Base-by-base conservation (phyloP, 2,113 vertebrate genomes). In the Protobothrops mucrosquamatus region DNA sequence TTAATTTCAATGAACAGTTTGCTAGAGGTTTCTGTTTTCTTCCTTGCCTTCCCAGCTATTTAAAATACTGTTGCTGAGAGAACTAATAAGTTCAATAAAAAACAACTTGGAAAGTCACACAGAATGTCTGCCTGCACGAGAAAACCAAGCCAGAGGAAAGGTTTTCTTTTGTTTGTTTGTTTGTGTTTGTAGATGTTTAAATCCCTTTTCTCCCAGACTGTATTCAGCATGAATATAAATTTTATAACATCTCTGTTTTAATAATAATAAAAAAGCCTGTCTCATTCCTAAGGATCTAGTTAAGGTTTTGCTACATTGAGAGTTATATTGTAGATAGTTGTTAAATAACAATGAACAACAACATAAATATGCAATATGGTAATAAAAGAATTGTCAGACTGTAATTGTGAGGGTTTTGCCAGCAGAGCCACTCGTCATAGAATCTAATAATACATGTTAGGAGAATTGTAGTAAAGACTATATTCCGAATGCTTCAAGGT, bases 1-100 rank as follows among this genome's bases (percentile, higher is more conserved):
- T 93, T 97, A 94, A 95, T 97, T 97, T 96, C 96, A 96, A 95
- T 90, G 94, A 94, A 92, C 20, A 74, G 96, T 96, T 96, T 95
- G 93, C 93, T 91, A 61, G 96, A 95, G 87, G 94, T 94, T 95
- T 69, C 87, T 93, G 7, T 90, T 95, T 94, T 94, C 94, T 95
- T 96, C 74, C 91, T 95, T 96, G 95, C 96, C 96, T 96, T 94
- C 57, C 0, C 92, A 39, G 93, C 89, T 39, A 89, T 89, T 90
- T 85, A 95, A 39, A 95, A 95, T 29, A 95, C 92, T 92, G 95
- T 56, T 57, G 89, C 87, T 96, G 94, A 94, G 91, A 91, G 92
- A 94, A 93, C 93, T 97, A 96, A 94, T 97, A 96, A 96, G 94
- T 94, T 94, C 90, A 93, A 89, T 93, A 94, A 90, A 88, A 91